Evolutionary conservation across 2,888 invertebrate species (phyloP).

Genomic region (Scrobipalpa atriplicella): DNA sequence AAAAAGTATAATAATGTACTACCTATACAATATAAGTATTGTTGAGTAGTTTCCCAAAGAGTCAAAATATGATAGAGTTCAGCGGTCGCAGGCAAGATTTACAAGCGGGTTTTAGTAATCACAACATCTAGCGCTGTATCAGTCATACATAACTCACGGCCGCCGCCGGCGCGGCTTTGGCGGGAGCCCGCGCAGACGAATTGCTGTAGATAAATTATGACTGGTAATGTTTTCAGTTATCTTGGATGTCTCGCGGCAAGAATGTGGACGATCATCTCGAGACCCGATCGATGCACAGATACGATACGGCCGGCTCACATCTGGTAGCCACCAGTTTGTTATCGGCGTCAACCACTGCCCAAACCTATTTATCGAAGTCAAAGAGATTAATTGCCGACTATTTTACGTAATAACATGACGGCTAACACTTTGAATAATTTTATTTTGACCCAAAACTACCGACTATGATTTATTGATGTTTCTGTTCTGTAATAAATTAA

Average conservation of each 20-base stretch:
- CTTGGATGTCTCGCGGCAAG: conserved; percentile 57
- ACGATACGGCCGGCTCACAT: conserved; percentile 61
- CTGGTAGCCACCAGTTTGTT: conserved; percentile 67
- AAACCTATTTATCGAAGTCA: conserved; percentile 72
- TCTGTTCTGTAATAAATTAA: conserved; percentile 14
- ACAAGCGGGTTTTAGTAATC: conserved; percentile 19
- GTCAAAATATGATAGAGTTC: conserved; percentile 1
- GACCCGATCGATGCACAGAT: conserved; percentile 59
- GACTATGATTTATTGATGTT: conserved; percentile 33
- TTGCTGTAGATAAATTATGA: conserved; percentile 65
- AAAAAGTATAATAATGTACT: too few species aligned
- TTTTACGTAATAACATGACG: conserved; percentile 63
- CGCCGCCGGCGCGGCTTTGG: conserved; percentile 18
- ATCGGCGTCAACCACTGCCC: conserved; percentile 63
- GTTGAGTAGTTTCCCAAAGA: not conserved
- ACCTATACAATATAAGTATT: not conserved
- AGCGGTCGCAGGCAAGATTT: conserved; percentile 1
- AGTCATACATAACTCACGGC: conserved; percentile 28
- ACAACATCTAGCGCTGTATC: conserved; percentile 19
- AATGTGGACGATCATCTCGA: conserved; percentile 63
- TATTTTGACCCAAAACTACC: conserved; percentile 39
- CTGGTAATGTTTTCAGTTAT: conserved; percentile 65
- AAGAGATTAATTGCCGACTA: conserved; percentile 64
- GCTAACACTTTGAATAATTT: conserved; percentile 57
- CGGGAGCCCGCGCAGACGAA: conserved; percentile 53